These are phyloP conservation scores for Hormaphis cornu DNA, from an alignment of 1,140 invertebrate species.

Conservation along the genomic window DNA sequence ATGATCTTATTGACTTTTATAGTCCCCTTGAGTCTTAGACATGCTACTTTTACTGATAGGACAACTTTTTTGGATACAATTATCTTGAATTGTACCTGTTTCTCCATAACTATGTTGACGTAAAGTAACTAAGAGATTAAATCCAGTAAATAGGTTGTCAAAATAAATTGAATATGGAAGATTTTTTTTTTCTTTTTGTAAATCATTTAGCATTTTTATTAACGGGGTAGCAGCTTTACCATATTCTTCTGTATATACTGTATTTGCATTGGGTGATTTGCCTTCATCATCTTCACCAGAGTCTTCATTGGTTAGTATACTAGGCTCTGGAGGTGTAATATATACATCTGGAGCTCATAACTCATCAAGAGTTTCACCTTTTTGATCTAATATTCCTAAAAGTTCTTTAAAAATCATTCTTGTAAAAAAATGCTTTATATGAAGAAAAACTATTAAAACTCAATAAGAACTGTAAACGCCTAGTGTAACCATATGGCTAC, in stretches of 20 bases:
- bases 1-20: background rate
- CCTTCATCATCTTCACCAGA: constrained; percentile 36
- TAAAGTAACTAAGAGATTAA: background rate
- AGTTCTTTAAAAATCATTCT: background rate
- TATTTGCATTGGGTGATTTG: background rate
- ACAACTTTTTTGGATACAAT: background rate
- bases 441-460: too few species aligned
- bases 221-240: background rate
- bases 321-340: constrained; percentile 34
- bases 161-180: constrained; percentile 37
- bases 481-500: too few species aligned
- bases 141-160: constrained; percentile 39
- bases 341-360: constrained; percentile 11
- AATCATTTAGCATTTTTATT: background rate
- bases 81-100: background rate
- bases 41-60: background rate
- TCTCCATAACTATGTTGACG: background rate
- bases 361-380: background rate
- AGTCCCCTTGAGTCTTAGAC: background rate
- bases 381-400: background rate
- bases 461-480: too few species aligned
- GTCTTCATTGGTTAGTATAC: constrained; percentile 33
- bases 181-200: background rate
- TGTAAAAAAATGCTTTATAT: too few species aligned
- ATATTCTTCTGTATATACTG: background rate